Conservation (phyloP, 1,140 invertebrate genomes). For the Parapsyche elsis region DNA sequence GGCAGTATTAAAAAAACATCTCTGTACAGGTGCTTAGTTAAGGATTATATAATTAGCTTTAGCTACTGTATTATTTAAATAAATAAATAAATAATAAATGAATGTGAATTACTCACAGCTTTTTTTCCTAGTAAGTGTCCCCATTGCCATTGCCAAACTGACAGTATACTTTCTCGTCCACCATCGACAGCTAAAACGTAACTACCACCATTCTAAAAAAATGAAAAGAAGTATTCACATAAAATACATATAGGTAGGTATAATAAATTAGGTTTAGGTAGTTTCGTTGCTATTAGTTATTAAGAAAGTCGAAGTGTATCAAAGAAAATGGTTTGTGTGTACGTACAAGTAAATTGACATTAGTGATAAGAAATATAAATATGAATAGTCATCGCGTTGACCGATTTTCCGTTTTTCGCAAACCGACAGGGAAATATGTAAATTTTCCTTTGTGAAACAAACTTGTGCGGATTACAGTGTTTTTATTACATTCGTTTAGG, state of each 20-base stretch:
- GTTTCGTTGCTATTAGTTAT: too few species aligned
- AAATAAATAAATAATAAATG: neutral
- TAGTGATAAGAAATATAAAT: neutral
- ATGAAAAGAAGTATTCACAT: too few species aligned
- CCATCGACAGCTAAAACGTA: conserved; percentile 88
- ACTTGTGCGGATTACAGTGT: too few species aligned
- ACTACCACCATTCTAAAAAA: conserved; percentile 83
- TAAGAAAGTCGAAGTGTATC: neutral
- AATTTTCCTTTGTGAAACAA: conserved; percentile 15
- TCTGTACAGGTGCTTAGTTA: too few species aligned
- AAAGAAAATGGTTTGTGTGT: neutral
- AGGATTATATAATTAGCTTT: too few species aligned
- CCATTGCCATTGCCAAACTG: conserved; percentile 92
- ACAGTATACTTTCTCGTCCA: conserved; percentile 85
- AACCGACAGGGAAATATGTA: neutral
- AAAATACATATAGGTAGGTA: too few species aligned
- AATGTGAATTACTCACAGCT: conserved; percentile 74
- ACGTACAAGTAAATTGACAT: neutral
- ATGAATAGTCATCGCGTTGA: neutral
- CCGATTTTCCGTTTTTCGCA: too few species aligned
- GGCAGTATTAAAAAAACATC: too few species aligned
- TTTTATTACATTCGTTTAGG: conserved; percentile 8
- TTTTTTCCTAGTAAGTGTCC: conserved; percentile 89
- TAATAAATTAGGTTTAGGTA: too few species aligned
- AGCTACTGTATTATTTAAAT: too few species aligned